Percentiles rank a stretch among this genome's conserved stretches.
Conservation (phyloP, 2,113 vertebrate species). For the Mungos mungo region DNA sequence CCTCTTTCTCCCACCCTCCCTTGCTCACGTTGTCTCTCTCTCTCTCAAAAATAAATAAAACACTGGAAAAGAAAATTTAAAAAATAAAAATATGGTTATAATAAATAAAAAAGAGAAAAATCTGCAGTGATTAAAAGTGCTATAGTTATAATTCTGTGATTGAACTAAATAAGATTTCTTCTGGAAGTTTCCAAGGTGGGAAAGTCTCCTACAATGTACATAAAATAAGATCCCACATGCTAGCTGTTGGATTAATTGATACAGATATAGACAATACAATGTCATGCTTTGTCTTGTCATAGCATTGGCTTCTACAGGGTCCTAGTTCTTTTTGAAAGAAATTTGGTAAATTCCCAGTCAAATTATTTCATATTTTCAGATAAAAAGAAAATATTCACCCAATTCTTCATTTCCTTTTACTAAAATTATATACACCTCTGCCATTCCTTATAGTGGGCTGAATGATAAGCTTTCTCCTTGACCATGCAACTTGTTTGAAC, state of each 20-base stretch:
- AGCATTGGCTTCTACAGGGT: not conserved
- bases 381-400: not conserved
- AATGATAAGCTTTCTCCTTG: not conserved
- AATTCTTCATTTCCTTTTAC: not conserved
- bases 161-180: slow-evolving; percentile 83
- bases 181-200: slow-evolving; percentile 57
- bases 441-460: not conserved
- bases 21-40: too few species aligned
- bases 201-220: slow-evolving; percentile 81
- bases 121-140: slow-evolving; percentile 74
- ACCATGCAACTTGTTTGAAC: not conserved
- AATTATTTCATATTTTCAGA: not conserved
- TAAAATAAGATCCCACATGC: not conserved
- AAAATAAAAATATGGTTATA: not conserved
- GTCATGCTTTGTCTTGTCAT: not conserved
- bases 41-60: too few species aligned
- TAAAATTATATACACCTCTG: not conserved
- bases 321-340: not conserved
- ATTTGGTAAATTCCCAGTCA: not conserved
- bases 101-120: slow-evolving; percentile 45
- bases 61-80: not conserved
- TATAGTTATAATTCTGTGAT: slow-evolving; percentile 69
- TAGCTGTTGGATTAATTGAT: not conserved
- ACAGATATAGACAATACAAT: not conserved
- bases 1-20: too few species aligned